A percentile compares a stretch with the other conserved stretches of the same genome.
phyloP scores from a whole-genome alignment of 2,113 vertebrate genomes.

The Micronisus gabar region DNA sequence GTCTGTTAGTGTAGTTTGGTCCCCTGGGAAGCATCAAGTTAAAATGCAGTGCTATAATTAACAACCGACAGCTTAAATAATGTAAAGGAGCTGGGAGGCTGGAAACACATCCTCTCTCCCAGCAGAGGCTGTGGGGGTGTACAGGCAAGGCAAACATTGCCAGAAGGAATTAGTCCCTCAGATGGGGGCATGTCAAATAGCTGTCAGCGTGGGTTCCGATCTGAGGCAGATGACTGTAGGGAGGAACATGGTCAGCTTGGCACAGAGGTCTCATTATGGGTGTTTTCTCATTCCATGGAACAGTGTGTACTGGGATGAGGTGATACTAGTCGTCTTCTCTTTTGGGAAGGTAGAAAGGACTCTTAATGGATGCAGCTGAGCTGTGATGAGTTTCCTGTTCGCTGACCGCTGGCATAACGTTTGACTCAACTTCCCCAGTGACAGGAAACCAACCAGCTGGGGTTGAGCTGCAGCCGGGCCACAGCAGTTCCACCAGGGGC shows the following conservation, averaged over 20 bases:
- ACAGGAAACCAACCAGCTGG: background rate
- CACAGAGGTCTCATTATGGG: background rate
- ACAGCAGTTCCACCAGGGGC: background rate
- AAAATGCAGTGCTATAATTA: conserved; percentile 22
- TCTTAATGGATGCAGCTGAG: background rate
- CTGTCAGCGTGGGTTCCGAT: fast-evolving
- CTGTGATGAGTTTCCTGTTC: background rate
- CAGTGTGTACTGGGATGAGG: background rate
- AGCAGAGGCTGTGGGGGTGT: background rate
- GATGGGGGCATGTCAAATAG: background rate
- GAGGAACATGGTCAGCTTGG: background rate
- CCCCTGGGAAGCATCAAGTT: background rate
- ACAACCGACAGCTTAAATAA: conserved; percentile 3
- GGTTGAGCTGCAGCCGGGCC: background rate
- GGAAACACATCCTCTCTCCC: background rate
- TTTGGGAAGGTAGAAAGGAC: background rate
- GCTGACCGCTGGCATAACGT: fast-evolving
- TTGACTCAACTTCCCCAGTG: background rate
- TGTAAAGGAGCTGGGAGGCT: background rate
- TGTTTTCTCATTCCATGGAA: background rate
- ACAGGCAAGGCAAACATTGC: background rate
- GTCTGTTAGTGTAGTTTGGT: background rate
- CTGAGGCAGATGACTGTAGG: background rate
- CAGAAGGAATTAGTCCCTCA: background rate
- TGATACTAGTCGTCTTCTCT: background rate